Percentiles rank a stretch among this genome's conserved stretches.
Conservation (phyloP, 2,113 vertebrate genomes). For the Rhagologus leucostigma region DNA sequence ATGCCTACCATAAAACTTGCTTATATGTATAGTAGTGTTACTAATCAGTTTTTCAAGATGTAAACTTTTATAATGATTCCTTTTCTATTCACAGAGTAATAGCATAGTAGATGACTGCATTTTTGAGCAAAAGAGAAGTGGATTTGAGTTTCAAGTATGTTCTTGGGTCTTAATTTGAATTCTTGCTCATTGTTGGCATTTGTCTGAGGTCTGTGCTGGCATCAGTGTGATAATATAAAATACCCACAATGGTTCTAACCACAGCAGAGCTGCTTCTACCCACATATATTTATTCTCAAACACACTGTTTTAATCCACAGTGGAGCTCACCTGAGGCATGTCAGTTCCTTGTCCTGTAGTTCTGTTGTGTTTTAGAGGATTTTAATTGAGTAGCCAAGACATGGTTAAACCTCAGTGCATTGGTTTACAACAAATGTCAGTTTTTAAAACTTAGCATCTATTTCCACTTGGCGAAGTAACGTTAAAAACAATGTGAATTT, state of each 20-base stretch:
- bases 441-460: neutral
- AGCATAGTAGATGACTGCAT: neutral
- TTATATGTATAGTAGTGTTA: neutral
- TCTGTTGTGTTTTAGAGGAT: neutral
- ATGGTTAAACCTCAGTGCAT: neutral
- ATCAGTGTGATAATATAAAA: neutral
- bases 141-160: neutral
- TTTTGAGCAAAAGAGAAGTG: neutral
- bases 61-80: neutral
- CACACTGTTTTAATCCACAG: neutral
- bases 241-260: neutral
- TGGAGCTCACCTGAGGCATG: neutral
- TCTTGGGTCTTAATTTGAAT: neutral
- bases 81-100: neutral
- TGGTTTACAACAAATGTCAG: neutral
- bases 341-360: neutral
- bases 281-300: neutral
- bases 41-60: neutral
- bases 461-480: neutral
- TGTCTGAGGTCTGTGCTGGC: neutral
- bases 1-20: neutral
- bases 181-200: neutral
- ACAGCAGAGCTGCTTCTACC: neutral
- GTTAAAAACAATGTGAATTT: neutral
- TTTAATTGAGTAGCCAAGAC: neutral